phyloP scores from a whole-genome alignment of 1,140 invertebrate genomes.

The Drosophila ironensis region DNA sequence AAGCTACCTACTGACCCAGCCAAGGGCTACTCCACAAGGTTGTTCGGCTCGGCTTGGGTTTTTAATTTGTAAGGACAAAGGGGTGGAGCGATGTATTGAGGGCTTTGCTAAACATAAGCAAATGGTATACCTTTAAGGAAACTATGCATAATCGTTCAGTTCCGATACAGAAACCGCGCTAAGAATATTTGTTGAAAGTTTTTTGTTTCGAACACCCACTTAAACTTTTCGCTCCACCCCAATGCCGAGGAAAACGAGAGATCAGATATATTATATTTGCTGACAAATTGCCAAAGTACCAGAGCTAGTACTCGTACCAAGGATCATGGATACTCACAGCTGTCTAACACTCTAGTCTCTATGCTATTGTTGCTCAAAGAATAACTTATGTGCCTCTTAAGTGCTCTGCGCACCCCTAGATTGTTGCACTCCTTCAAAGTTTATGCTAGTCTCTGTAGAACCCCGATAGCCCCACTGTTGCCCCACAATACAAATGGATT shows the following conservation, averaged over 20 bases:
- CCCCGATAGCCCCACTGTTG: neutral
- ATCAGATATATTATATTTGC: constrained; percentile 12
- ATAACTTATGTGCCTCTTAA: constrained; percentile 69
- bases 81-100: too few species aligned
- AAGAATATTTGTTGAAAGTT: too few species aligned
- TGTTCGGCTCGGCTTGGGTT: neutral
- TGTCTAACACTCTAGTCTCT: constrained; percentile 48
- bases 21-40: neutral
- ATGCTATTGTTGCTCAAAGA: constrained; percentile 49
- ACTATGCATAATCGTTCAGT: too few species aligned
- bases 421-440: constrained; percentile 68
- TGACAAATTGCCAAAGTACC: constrained; percentile 35
- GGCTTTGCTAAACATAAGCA: too few species aligned
- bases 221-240: too few species aligned
- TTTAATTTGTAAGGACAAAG: neutral
- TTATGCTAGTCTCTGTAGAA: constrained; percentile 60
- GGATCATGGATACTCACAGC: constrained; percentile 34
- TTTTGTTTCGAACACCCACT: too few species aligned
- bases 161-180: too few species aligned
- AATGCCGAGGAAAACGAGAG: neutral
- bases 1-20: neutral
- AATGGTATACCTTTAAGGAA: too few species aligned
- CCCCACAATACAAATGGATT: neutral
- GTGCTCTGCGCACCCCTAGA: constrained; percentile 46
- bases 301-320: constrained; percentile 1